Evolutionary conservation across 2,113 vertebrate species (phyloP), one percentile per base, ranked within the genome.

Genomic region (Pygoscelis adeliae): DNA sequence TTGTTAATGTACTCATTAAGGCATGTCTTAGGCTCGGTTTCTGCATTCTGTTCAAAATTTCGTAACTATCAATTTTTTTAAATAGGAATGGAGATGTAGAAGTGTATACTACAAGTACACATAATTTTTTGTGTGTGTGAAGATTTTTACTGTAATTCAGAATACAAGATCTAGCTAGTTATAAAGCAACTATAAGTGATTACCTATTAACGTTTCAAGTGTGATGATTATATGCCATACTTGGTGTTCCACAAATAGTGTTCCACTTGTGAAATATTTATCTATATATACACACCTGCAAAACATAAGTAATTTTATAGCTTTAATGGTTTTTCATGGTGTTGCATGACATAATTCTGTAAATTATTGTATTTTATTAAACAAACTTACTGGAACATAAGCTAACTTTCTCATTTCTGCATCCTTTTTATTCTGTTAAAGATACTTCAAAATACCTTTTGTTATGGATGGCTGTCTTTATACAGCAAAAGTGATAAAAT

Each of bases 31-130:
- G 30, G 27, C 38, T 82, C 2, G 3, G 12, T 71, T 87, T 83
- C 46, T 79, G 17, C 5, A 3, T 71, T 76, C n/a, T 38, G 13
- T 66, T 81, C 10, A 49, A 47, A 67, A 62, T 79, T 32, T 55
- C 18, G 11, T 59, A 29, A 34, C 42, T 38, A 15, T 42, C 15
- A 84, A 52, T 44, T 74, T 70, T 14, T 53, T 83, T 59, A 42
- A 91, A 73, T 7, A 36, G 61, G 20, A 67, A 16, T 26, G 29
- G 23, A 85, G 26, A 16, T 44, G 9, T 59, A 14, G 13, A 50
- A 5, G 1, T 1, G 3, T 53, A 6, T 67, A 9, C 15, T 86
- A 6, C 4, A 49, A 46, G 17, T 50, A 47, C 3, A 13, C 10
- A 6, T 3, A 3, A 13, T 17, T 7, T 59, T 61, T 62, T 36